Base-by-base conservation (phyloP, 1,140 invertebrate species). In the Drosophila sp. region DNA sequence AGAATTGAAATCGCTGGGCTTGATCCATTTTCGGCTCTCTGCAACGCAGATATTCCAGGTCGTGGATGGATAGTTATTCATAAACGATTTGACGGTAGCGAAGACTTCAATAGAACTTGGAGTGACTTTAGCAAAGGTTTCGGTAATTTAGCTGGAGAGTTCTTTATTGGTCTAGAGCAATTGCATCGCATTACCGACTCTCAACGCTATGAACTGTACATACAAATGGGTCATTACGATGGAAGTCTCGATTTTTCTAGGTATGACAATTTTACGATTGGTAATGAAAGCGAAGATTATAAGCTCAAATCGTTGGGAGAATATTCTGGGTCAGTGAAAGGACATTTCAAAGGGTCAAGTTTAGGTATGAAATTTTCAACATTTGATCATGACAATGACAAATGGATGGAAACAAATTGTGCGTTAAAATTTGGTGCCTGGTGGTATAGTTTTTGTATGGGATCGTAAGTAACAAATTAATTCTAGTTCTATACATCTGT, bases 81-180 rank as follows among this genome's bases (percentile, higher is more conserved):
- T 87, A 94, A 93, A 58, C 92, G 95, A 30, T 93, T 92, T 60
- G 93, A 95, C 69, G 95, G 95, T 1, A 91, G 93, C 6, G 93
- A 94, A 74, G 93, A 94, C 66, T 95, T 95, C 79, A 93, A 92
- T 66, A 92, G 93, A 62, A 91, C 92, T 56, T 95, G 94, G 95
- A 69, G 77, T 0, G 94, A 95, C 33, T 95, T 95, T 75, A 94
- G 93, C 63, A 79, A 93, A 57, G 94, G 94, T 10, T 95, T 95
- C 74, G 94, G 94, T 1, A 93, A 94, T 67, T 67, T 94, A 6
- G 93, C 91, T 3, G 93, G 93, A 0, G 94, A 95, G 79, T 95
- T 94, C 78, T 95, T 94, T 93, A 84, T 95, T 0, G 94, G 94
- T 17, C 79, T 94, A 54, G 93, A 94, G 35, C 94, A 94, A 66